Evolutionary conservation across 2,797 vertebrate genomes (phyloP), one percentile per base, ranked within the genome.

Genomic region (Sciaenops ocellatus): DNA sequence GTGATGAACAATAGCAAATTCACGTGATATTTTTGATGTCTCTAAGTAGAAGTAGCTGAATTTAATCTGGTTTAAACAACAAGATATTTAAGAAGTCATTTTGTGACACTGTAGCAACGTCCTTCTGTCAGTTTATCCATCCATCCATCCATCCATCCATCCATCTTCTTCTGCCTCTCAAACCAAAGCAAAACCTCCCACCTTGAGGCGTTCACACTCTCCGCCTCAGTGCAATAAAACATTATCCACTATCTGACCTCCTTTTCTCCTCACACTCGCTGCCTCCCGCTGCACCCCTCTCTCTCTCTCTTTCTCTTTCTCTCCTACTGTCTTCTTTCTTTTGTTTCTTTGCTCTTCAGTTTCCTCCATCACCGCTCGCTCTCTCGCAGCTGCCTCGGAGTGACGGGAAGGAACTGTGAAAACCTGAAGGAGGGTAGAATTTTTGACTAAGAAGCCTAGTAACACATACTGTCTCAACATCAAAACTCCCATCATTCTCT

Each of bases 241-340:
- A 76, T 85, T 50, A 80, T 81, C 82, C 80, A 48, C 85, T 62
- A 77, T 84, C 69, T 92, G 89, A 87, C 90, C 86, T 92, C 72
- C 55, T 91, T 93, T 87, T 71, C 63, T 73, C 76, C 47, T 80
- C 79, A 76, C 86, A 76, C 68, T 82, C 9, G 12, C 75, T 72
- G 47, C 64, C 72, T 75, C 59, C 57, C 20, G 15, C 28, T 70
- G 51, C 54, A 83, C 54, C 63, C 4, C 74, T 54, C 61, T 26
- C 26, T 13, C 38, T 51, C n/a, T 55, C 54, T 63, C 24, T 73
- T 48, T 52, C 50, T 70, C 56, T 62, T 41, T 67, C 38, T 63
- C 22, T 61, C 44, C 65, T 60, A 18, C 69, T 65, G 17, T 69
- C 69, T 76, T 69, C 57, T 56, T 68, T 78, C 6, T 18, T 59